A percentile compares a stretch with the other conserved stretches of the same genome.
phyloP scores from a whole-genome alignment of 2,888 invertebrate species.

The Epinotia demarniana region DNA sequence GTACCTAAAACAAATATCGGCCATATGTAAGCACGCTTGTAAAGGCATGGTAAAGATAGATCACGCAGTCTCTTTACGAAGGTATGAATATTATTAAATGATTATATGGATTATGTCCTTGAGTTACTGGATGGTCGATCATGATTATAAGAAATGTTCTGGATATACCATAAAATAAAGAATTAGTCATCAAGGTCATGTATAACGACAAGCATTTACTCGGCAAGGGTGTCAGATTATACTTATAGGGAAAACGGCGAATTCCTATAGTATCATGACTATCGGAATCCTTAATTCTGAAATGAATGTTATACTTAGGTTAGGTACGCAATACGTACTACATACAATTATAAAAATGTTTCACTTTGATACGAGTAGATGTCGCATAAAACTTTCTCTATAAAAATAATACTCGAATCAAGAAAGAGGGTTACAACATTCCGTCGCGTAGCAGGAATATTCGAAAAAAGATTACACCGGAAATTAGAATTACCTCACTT shows the following conservation, averaged over 20 bases:
- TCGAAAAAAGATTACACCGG: constrained; percentile 32
- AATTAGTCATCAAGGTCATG: no score
- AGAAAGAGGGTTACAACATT: constrained; percentile 1
- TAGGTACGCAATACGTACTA: no score
- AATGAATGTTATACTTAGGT: no score
- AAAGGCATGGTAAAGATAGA: not conserved
- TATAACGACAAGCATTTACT: no score
- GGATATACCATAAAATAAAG: no score
- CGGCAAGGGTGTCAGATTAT: no score
- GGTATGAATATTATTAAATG: constrained; percentile 1
- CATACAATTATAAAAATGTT: no score
- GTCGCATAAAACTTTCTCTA: no score
- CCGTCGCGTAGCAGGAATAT: constrained; percentile 5
- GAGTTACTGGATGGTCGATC: not conserved
- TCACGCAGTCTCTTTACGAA: not conserved
- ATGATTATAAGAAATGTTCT: not conserved
- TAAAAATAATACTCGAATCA: not conserved
- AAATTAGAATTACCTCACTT: constrained; percentile 35
- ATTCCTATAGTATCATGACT: no score
- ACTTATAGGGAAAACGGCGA: no score
- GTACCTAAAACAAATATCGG: not conserved
- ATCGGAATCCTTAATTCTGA: no score
- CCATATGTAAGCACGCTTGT: not conserved
- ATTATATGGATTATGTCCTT: not conserved
- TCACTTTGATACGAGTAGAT: no score